Base-by-base conservation (phyloP, 1,140 invertebrate genomes). In the Latrodectus geometricus region DNA sequence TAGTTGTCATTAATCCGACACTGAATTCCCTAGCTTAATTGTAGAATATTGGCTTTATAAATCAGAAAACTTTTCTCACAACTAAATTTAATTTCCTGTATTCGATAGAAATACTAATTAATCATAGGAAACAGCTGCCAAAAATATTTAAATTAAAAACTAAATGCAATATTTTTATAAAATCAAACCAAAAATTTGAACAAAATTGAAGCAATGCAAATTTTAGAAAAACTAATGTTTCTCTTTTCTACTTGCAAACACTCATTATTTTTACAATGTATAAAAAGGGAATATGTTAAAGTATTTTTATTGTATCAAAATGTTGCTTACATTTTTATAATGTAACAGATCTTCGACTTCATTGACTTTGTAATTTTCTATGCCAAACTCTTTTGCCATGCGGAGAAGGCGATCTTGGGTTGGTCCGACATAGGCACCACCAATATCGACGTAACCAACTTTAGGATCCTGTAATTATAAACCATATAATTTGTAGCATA, bases 351-450 rank as follows among this genome's bases (percentile, higher is more conserved):
- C 74, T 52, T 88, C 68, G 0, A 85, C 83, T 21, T 83, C 88
- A 82, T 90, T 89, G 0, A 91, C 89, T 70, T 89, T 88, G 75
- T 89, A 91, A 4, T 90, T 91, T 86, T 91, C 88, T 0, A 91
- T 77, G 0, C 89, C 89, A 77, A 92, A 89, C 79, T 91, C 91
- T 75, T 90, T 89, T 11, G 90, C 89, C 69, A 91, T 73, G 54
- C 90, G 83, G 15, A 89, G 76, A 12, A 90, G 70, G 35, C 87
- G 88, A 74, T 89, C 75, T 70, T 90, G 90, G 3, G 88, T 88
- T 17, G 89, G 88, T 68, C 90, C 90, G 54, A 90, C 88, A 88
- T 90, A 90, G 11, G 90, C 83, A 17, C 88, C 90, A 52, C 90
- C 90, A 15, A 90, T 80, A 73, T 90, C 90, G 9, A 90, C 89